Evolutionary conservation across 1,140 invertebrate genomes (phyloP).

Genomic region (Ectropis grisescens): DNA sequence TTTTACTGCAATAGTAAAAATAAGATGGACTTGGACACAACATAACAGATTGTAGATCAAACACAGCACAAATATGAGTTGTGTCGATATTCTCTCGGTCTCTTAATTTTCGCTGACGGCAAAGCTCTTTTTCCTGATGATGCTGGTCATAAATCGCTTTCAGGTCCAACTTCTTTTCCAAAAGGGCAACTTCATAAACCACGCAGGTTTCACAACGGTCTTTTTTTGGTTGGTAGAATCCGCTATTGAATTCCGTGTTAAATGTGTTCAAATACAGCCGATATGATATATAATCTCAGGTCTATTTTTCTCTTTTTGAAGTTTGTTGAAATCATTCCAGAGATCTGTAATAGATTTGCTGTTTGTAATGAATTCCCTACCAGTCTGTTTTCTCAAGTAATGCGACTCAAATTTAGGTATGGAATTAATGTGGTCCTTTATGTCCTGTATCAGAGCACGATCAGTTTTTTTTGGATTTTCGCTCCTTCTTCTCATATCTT

Average conservation of each 20-base stretch:
- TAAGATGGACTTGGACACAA: constrained; percentile 24
- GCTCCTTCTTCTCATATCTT: constrained; percentile 9
- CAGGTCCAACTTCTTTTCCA: constrained; percentile 13
- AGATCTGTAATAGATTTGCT: constrained; percentile 29
- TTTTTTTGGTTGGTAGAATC: constrained; percentile 44
- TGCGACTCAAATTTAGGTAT: constrained; percentile 36
- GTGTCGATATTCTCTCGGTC: constrained; percentile 25
- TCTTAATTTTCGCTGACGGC: constrained; percentile 14
- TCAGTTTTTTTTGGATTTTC: neutral
- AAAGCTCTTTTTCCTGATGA: constrained; percentile 19
- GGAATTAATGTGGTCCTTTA: no score
- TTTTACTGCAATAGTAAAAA: constrained; percentile 51
- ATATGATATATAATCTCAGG: constrained; percentile 21
- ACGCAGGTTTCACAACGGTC: constrained; percentile 45
- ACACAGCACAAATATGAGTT: constrained; percentile 22
- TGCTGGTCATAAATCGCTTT: constrained; percentile 10
- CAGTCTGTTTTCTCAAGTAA: constrained; percentile 24
- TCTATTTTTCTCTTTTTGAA: constrained; percentile 15
- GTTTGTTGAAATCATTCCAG: constrained; percentile 24
- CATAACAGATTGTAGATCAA: constrained; percentile 44
- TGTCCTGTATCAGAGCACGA: no score
- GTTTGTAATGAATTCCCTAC: constrained; percentile 33
- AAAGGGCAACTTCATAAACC: constrained; percentile 22
- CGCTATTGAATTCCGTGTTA: constrained; percentile 35
- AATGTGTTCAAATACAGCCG: constrained; percentile 30